Evolutionary conservation across 2,113 vertebrate genomes (phyloP), one percentile per base, ranked within the genome.

Genomic region (Lycocorax pyrrhopterus): DNA sequence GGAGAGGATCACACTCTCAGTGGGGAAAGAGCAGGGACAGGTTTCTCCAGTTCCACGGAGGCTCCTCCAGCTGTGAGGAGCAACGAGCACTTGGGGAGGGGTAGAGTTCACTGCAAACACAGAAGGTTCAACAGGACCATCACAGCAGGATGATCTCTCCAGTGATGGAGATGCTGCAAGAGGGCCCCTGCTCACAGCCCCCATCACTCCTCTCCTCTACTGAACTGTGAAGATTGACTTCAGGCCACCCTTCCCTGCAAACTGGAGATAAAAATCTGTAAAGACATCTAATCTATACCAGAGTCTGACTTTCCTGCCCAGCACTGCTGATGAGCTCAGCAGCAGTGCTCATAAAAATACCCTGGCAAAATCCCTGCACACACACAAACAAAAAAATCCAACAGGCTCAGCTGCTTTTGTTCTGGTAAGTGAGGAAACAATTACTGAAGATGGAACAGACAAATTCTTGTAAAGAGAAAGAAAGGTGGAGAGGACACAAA

Each of bases 361-460:
- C 62, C 90, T 68, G 84, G 93, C 69, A 81, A 49, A 5, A 71
- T 87, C 76, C 66, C 64, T 35, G 32, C n/a, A 29, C n/a, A 16
- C 23, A 10, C 23, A 9, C 37, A 27, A 17, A 59, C 29, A 7
- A 75, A 73, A 87, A 80, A 74, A 67, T 18, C 37, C 62, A 87
- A 49, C 26, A 6, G 53, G 44, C 49, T 91, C 94, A 78, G 77
- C 76, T 82, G 66, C 39, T 87, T 92, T 93, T 87, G 62, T 89
- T 89, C 80, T 91, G 73, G 88, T 74, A 89, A 94, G 78, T 6
- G 10, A 94, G 87, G 90, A 94, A 94, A 93, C 51, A 52, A 84
- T 87, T 89, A 84, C 81, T 72, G 60, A 72, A 95, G 69, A n/a
- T 12, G 0, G 41, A 90, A 64, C 66, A 60, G 81, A 68, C 46